Base-by-base conservation (phyloP, 2,888 invertebrate genomes). In the Xylota sylvarum region DNA sequence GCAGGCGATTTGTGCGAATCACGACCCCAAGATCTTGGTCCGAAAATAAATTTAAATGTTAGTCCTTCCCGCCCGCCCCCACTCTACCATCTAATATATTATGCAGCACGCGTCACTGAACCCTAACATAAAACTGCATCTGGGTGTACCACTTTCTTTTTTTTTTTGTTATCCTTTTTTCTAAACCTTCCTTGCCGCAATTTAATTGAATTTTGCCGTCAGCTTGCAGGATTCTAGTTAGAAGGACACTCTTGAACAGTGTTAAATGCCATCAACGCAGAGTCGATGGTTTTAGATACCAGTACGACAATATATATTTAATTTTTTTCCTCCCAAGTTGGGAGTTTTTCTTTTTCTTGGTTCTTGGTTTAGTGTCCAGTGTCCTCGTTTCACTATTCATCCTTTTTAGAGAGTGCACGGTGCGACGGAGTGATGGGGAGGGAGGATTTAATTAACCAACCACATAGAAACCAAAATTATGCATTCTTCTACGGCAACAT, bases 391-490 rank as follows among this genome's bases (percentile, higher is more conserved):
- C 50, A 5, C 17, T 27, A 17, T 58, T 67, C 30, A 62, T 48
- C 27, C 27, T 64, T n/a, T 55, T 64, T 62, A n/a, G n/a, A n/a
- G 2, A 23, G 2, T 23, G 23, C 23, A 23, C 23, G 1, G 23
- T 23, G 37, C 9, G n/a, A 27, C n/a, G 10, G 30, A 46, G 17
- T 7, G 7, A 17, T n/a, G 50, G 19, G 12, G 12, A 19, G 30
- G 30, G 56, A 17, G 40, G 17, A 85, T 80, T 85, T 85, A 80
- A 85, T 80, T 85, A 85, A 85, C 80, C 84, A 58, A 72, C 72
- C 72, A 32, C 70, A 67, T 10, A 60, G 55, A 81, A 62, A 76
- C 70, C 80, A 40, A 72, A 85, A 80, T 81, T 76, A 74, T 76
- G 70, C 72, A 80, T 76, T 84, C 67, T 40, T n/a, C 67, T 72